Conservation (phyloP, 2,113 vertebrate species). For the Platycercus adscitus region DNA sequence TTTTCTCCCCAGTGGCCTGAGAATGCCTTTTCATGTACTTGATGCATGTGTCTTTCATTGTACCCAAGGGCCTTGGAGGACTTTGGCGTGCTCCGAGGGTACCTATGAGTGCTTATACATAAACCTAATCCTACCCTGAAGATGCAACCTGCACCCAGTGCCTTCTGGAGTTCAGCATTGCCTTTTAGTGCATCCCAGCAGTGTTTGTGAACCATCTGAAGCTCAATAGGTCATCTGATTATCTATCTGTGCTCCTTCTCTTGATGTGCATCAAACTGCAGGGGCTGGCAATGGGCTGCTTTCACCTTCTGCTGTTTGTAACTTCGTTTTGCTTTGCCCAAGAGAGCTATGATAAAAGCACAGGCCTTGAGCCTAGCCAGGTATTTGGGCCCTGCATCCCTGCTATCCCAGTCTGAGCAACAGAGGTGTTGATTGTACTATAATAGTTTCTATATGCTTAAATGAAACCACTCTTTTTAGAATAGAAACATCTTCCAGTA, state of each 20-base stretch:
- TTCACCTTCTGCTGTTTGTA: not conserved
- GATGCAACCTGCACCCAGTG: not conserved
- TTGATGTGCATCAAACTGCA: not conserved
- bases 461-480: not conserved
- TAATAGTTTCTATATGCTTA: not conserved
- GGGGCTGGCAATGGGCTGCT: not conserved
- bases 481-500: not conserved
- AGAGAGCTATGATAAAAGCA: not conserved
- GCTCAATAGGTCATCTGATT: not conserved
- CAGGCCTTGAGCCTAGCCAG: not conserved
- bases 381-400: not conserved
- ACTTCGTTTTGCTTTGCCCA: not conserved
- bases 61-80: too few relatives aligned
- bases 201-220: not conserved
- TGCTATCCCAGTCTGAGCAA: not conserved
- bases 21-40: not conserved
- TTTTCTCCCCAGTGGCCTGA: not conserved
- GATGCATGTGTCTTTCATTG: not conserved
- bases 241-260: not conserved
- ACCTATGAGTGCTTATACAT: not conserved
- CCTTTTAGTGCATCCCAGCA: not conserved
- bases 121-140: not conserved
- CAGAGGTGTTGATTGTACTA: not conserved
- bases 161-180: not conserved
- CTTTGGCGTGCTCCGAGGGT: not conserved